Base-by-base conservation (phyloP, 2,113 vertebrate genomes). In the Stigmatopora nigra region DNA sequence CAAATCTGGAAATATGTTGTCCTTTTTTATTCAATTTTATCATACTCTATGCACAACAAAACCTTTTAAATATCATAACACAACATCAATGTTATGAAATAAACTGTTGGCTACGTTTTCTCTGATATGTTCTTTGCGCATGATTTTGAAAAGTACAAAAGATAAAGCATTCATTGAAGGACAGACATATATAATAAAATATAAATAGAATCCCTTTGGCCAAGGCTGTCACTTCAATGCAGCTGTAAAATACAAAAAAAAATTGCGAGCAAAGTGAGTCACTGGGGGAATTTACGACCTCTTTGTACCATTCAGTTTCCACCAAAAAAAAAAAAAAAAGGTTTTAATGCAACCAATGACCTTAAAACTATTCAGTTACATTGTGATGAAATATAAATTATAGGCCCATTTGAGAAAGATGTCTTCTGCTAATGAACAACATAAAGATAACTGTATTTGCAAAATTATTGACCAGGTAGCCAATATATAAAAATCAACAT, bases 401-500 rank as follows among this genome's bases (percentile, higher is more conserved):
- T 1, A 9, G 15, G 52, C 35, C 41, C 57, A 63, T 65, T 64
- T 64, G 61, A 67, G 45, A 65, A 25, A 25, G 5, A 46, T 7
- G 11, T 12, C 16, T n/a, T 57, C 16, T 20, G 45, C n/a, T 10
- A 20, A 48, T 36, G 45, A 52, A 11, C 8, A 49, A 17, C 45
- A 57, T 68, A 22, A 63, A 78, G 64, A 69, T 61, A 55, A 72
- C 78, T 53, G 72, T 19, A 47, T 46, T 35, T 13, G 76, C 61
- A 41, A 38, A 53, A 62, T 49, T 25, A 12, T 69, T 71, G 59
- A 35, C 67, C 38, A 51, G n/a, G 41, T 52, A 75, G 66, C 59
- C 73, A 67, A 60, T 56, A 75, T 79, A 71, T 70, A 64, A 78
- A 61, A 72, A 76, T 81, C 73, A 56, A 71, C 81, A 67, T 36